Evolutionary conservation across 2,888 invertebrate species (phyloP), one percentile per base, ranked within the genome.

Genomic region (Oithona nana): DNA sequence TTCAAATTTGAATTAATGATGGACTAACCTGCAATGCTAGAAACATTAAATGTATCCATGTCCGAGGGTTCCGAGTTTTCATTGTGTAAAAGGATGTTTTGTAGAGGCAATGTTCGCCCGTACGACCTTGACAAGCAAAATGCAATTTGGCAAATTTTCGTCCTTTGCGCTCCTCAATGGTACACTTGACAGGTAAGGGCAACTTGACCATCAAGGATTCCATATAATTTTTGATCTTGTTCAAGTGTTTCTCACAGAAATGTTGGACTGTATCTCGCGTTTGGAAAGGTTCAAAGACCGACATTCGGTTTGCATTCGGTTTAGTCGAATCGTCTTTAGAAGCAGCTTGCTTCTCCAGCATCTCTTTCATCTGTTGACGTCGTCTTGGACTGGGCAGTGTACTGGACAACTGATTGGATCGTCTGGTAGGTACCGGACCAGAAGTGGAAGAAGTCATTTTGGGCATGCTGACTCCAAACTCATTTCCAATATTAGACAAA

Each of bases 11-110:
- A 59, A 59, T 22, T 59, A 11, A 22, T 59, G 4, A 59, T 59
- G 59, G 59, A 59, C 24, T 59, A 39, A 80, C 80, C 77, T 90
- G 90, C 66, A 92, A 80, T 66, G 90, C 88, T 60, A 94, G 80
- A 75, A 94, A 93, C 90, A 94, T 93, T 58, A 94, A 79, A 76
- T 94, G 93, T 66, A 94, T 86, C 94, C 93, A 93, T 52, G 86
- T 83, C 67, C 88, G 80, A 0, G 92, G 86, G 71, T 84, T 82
- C 66, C 87, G 80, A 30, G 78, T 78, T 68, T 76, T 74, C 67
- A 77, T 71, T 1, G 72, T 73, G 67, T 78, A 77, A 66, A 73
- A 72, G 48, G 72, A 72, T 63, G 71, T 72, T 59, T 71, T 66
- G 76, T 89, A 93, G 65, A 93, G 79, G 74, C 93, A 94, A 75